Percentiles rank a stretch among this genome's conserved stretches.
Evolutionary conservation across 2,797 vertebrate species (phyloP).

Genomic region (Alfaro cultratus): DNA sequence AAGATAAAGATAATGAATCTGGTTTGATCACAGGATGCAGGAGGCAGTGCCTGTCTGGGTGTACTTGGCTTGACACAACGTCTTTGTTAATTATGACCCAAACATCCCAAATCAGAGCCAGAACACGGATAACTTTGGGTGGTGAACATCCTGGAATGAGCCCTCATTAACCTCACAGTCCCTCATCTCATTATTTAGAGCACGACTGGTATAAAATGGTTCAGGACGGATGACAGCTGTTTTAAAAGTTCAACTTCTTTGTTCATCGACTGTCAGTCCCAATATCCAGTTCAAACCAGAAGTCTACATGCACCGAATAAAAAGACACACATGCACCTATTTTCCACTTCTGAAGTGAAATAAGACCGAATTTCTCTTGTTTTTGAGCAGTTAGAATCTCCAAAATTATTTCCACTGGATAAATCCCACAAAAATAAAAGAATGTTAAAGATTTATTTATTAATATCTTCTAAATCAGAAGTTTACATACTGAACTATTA

Average conservation of each 20-base stretch:
- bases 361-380: no score
- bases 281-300: background rate
- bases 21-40: constrained; percentile 37
- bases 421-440: background rate
- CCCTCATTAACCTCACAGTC: constrained; percentile 34
- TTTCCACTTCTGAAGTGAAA: no score
- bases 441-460: background rate
- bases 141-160: constrained; percentile 49
- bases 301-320: background rate
- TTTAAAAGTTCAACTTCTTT: background rate
- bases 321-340: background rate
- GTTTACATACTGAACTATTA: background rate
- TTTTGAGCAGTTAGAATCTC: background rate
- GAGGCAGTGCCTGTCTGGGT: constrained; percentile 53
- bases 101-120: constrained; percentile 19
- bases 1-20: constrained; percentile 18
- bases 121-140: constrained; percentile 32
- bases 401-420: background rate
- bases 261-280: background rate
- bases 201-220: constrained; percentile 7
- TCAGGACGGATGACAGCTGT: background rate
- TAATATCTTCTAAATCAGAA: background rate
- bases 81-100: constrained; percentile 26
- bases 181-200: background rate
- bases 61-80: constrained; percentile 4